phyloP scores from a whole-genome alignment of 2,113 vertebrate species.

The Nyctereutes procyonoides region DNA sequence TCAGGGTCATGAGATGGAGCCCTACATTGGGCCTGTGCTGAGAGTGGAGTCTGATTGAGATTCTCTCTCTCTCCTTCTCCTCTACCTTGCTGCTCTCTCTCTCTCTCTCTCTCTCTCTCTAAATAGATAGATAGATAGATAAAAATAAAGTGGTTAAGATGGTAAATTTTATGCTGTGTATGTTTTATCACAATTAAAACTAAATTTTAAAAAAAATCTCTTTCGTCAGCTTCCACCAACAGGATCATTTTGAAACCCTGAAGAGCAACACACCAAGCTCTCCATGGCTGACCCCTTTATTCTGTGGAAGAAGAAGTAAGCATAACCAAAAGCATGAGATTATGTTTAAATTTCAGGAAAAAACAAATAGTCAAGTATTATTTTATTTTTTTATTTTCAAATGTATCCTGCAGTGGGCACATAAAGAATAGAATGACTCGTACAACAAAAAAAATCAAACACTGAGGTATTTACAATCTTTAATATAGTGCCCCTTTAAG shows the following conservation, averaged over 20 bases:
- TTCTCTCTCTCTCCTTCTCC: neutral
- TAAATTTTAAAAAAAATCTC: neutral
- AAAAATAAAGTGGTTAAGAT: neutral
- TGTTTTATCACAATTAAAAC: neutral
- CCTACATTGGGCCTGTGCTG: neutral
- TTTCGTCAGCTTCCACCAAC: neutral
- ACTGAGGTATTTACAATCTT: neutral
- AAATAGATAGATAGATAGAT: neutral
- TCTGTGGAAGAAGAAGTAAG: neutral
- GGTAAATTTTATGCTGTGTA: neutral
- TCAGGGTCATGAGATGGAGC: neutral
- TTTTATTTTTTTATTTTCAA: constrained; percentile 12
- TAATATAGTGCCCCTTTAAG: constrained; percentile 34
- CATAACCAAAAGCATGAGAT: neutral
- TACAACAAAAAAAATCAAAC: neutral
- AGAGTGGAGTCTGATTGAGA: neutral
- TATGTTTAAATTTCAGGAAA: neutral
- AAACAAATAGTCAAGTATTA: neutral
- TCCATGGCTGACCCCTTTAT: neutral
- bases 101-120: no score
- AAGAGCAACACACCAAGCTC: neutral
- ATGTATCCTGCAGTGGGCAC: neutral
- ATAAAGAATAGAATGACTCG: neutral
- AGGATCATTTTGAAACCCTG: neutral
- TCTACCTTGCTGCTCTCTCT: neutral